Evolutionary conservation across 92 coral and sea anemone genomes (phyloP).

Genomic region (Umimayanthus chanpuru): DNA sequence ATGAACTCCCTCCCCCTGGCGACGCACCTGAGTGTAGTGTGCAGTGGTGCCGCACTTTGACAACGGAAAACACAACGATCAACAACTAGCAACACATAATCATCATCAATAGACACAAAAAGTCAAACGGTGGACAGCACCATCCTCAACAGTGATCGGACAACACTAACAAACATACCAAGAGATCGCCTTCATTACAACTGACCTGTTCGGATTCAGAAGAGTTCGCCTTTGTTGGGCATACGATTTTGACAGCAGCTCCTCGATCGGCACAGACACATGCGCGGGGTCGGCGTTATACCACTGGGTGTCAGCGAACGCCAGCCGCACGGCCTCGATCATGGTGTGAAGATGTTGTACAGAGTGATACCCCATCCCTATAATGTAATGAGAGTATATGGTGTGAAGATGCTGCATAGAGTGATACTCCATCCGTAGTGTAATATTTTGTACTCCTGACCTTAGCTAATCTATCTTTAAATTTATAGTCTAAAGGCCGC

Average conservation of each 20-base stretch:
- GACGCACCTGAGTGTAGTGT: too few species aligned
- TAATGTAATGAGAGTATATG: neutral
- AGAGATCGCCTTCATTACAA: neutral
- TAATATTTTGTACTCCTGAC: neutral
- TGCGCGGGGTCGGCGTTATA: slow-evolving; percentile 88
- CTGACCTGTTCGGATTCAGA: slow-evolving; percentile 78
- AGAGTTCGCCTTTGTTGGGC: slow-evolving; percentile 65
- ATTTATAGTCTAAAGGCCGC: too few species aligned
- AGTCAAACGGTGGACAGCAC: neutral
- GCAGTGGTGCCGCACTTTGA: too few species aligned
- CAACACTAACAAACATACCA: neutral
- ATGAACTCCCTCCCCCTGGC: too few species aligned
- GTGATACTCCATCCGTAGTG: neutral
- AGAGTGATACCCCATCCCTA: slow-evolving; percentile 91
- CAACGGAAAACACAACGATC: neutral
- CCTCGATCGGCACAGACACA: slow-evolving; percentile 71
- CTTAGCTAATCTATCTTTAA: too few species aligned
- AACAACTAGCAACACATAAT: neutral
- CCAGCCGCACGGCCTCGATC: slow-evolving; percentile 79
- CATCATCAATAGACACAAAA: neutral
- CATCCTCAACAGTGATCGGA: neutral
- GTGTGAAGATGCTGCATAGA: neutral
- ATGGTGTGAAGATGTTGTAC: slow-evolving; percentile 76
- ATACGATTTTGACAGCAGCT: slow-evolving; percentile 76
- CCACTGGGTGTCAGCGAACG: slow-evolving; percentile 93